Base-by-base conservation (phyloP, 2,113 vertebrate species). In the Raja brachyura region DNA sequence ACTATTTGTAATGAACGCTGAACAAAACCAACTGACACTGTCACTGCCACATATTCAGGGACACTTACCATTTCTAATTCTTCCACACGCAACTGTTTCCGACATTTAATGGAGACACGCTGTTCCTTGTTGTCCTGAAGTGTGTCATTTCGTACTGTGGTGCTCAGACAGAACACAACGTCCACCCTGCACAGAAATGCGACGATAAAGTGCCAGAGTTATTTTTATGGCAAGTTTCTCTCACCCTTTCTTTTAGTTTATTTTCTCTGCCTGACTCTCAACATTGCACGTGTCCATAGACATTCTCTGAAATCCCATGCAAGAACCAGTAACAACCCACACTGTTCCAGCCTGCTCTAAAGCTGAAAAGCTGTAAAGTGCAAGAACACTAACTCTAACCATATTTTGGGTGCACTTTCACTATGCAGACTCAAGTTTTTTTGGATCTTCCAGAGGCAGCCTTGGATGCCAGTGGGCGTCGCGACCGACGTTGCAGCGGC, bases 91-190 rank as follows among this genome's bases (percentile, higher is more conserved):
- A 99, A 97, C 96, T 99, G 98, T 86, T 97, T 98, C 39, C 98
- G 98, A 95, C 98, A 99, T 94, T 99, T 99, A 81, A 99, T 95
- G 48, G 98, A 99, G 0, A 99, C 98, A 0, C 98, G 96, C 95
- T 99, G 98, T 93, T 99, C 98, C 94, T 97, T 97, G 90, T 95
- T 97, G 6, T 99, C 98, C 96, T 99, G 98, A 93, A 99, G 95
- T 0, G 98, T 99, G 95, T 99, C 98, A 0, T 99, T 99, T 93
- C 98, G 97, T 94, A 99, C 98, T 0, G 98, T 99, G 88, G 98
- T 98, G 95, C 98, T 99, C 94, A 99, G 96, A 93, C 98, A 99
- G 95, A 99, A 97, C 93, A 99, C 98, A 8, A 99, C 98, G 0
- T 99, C 98, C 95, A 99, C 98, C 96, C 98, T 99, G 96, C 83